Base-by-base conservation (phyloP, 2,888 invertebrate species). In the Mechanitis mazaeus region DNA sequence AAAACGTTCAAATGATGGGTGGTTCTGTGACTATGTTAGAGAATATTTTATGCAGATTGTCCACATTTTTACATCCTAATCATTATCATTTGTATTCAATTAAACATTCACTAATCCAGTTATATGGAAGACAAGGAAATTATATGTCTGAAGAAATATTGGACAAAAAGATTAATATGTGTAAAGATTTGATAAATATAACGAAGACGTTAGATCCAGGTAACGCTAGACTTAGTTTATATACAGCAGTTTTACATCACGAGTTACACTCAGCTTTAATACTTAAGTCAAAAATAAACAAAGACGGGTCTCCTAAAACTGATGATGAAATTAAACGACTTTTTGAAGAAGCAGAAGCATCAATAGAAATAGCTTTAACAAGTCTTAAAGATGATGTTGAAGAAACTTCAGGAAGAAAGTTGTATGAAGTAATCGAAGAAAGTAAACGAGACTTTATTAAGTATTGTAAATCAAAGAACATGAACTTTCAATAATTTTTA, bases 51-150 rank as follows among this genome's bases (percentile, higher is more conserved):
- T 91, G 92, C 56, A 94, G 95, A 70, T 83, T 96, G 58, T 92
- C 93, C 2, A 93, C 92, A 65, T 94, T 96, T 71, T 85, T 97
- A 61, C 96, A 97, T 84, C 94, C 94, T 0, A 94, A 95, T 76
- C 97, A 97, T 83, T 97, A 95, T 78, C 95, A 96, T 71, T 91
- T 95, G 68, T 95, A 95, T 73, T 93, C 95, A 0, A 91, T 96
- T 7, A 95, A 95, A 72, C 97, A 97, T 81, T 94, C 95, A 0
- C 83, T 97, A 42, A 90, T 96, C 58, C 97, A 97, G 76, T 79
- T 96, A 57, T 95, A 94, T 76, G 95, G 95, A 6, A 92, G 94
- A 67, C 93, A 94, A 66, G 84, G 90, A 53, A 94, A 92, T 33
- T 93, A 93, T 68, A 85, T 93, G 47, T 91, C 91, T 2, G 91